Evolutionary conservation across 2,113 vertebrate genomes (phyloP).

Genomic region (Carettochelys insculpta): DNA sequence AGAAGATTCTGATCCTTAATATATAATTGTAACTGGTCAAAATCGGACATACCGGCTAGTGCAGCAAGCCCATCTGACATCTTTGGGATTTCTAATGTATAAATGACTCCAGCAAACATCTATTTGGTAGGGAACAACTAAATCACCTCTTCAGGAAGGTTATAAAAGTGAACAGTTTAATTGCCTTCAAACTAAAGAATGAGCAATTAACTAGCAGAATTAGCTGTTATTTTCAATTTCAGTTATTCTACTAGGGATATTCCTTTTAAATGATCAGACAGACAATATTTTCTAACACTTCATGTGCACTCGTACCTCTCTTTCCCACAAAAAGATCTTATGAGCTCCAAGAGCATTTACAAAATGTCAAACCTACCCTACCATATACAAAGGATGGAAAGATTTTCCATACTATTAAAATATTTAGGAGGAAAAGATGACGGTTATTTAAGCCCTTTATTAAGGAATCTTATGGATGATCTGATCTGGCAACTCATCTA

Average conservation of each 20-base stretch:
- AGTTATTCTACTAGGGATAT: slow-evolving; percentile 11
- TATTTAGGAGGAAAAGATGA: neutral
- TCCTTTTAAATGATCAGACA: neutral
- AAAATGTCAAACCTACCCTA: slow-evolving; percentile 1
- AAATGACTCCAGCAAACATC: neutral
- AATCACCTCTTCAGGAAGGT: slow-evolving; percentile 45
- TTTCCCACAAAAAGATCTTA: neutral
- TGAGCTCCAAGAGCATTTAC: slow-evolving; percentile 21
- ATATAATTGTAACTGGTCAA: neutral
- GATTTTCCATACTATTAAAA: neutral
- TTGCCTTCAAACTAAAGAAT: slow-evolving; percentile 23
- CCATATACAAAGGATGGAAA: slow-evolving; percentile 19
- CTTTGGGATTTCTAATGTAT: neutral
- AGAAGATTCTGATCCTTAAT: neutral
- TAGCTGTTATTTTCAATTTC: slow-evolving; percentile 32
- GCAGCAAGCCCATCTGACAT: neutral
- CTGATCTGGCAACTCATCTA: neutral
- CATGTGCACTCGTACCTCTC: rapidly evolving
- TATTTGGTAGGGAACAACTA: slow-evolving; percentile 25
- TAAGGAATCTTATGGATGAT: rapidly evolving
- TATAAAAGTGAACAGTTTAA: slow-evolving; percentile 51
- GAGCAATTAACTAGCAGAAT: slow-evolving; percentile 59
- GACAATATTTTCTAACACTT: neutral
- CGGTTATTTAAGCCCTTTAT: neutral
- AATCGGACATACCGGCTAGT: neutral